Evolutionary conservation across 2,797 vertebrate species (phyloP), one percentile per base, ranked within the genome.

Genomic region (Melanotaenia maccullochi): DNA sequence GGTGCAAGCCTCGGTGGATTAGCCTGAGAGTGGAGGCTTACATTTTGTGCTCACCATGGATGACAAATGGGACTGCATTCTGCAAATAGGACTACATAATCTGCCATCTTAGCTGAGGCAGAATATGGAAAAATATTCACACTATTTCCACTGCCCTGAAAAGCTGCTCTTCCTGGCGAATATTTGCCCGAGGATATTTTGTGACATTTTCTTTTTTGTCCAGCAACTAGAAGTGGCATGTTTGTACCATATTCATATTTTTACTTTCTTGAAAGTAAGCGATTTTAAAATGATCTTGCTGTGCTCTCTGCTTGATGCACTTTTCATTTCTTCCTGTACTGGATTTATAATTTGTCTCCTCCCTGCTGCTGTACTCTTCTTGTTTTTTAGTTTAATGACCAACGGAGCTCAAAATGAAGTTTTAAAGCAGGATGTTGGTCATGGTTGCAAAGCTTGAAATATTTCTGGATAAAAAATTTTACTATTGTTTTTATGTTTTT

Each of bases 241-340:
- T 72, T 73, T 68, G 38, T 44, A 57, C 5, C 61, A 14, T 28
- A 42, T 28, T 56, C 49, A 38, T 11, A 42, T 44, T 60, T 47
- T 5, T 24, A 13, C 49, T 35, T 40, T 49, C 30, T 22, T 35
- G 57, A 40, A 33, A 25, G 47, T 67, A 58, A 62, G 52, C 28
- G n/a, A 12, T 65, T 62, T 54, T 32, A 47, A 12, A 13, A 36
- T n/a, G 18, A 32, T 22, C 68, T 66, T 2, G 33, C 78, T 76
- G 78, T 68, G 47, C 65, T 65, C 65, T 63, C 68, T 36, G 42
- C 65, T 60, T 65, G 51, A 65, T 22, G 25, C 49, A 36, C 65
- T 12, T 59, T 62, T 36, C 42, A 49, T 74, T 60, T 70, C 65
- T 60, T 9, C 61, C 35, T 33, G 49, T 36, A 25, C 33, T 28